These are phyloP conservation scores for Distichodus sexfasciatus DNA, from an alignment of 2,797 vertebrate species.

Conservation along the genomic window DNA sequence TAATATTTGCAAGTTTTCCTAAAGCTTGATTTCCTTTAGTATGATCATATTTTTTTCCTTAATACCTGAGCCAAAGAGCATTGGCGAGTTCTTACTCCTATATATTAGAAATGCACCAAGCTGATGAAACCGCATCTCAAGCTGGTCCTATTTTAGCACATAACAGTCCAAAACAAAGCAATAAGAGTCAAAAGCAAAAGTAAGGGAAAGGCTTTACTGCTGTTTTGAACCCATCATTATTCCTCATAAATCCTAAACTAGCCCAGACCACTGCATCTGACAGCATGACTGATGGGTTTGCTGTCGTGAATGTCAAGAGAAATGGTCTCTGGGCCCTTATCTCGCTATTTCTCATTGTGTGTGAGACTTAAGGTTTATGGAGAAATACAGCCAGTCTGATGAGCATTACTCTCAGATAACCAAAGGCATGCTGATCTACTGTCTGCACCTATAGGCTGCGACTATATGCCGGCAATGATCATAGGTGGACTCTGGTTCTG, in stretches of 20 bases:
- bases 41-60: too few relatives aligned
- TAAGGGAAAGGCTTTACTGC: constrained; percentile 58
- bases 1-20: too few relatives aligned
- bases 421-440: constrained; percentile 70
- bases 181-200: constrained; percentile 61
- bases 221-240: constrained; percentile 79
- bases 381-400: constrained; percentile 71
- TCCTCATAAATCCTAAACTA: constrained; percentile 81
- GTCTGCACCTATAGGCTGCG: constrained; percentile 58
- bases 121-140: constrained; percentile 72
- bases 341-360: constrained; percentile 75
- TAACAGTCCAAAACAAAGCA: constrained; percentile 35
- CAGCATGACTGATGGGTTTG: constrained; percentile 83
- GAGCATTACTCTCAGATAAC: constrained; percentile 76
- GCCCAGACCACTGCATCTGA: constrained; percentile 73
- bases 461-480: constrained; percentile 41
- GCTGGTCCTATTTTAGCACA: constrained; percentile 36
- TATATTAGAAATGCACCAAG: constrained; percentile 55
- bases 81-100: too few relatives aligned
- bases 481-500: constrained; percentile 60
- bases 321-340: constrained; percentile 78
- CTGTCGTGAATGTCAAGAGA: constrained; percentile 79
- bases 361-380: constrained; percentile 70
- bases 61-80: too few relatives aligned
- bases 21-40: too few relatives aligned